Evolutionary conservation across 1,140 invertebrate genomes (phyloP), one percentile per base, ranked within the genome.

Genomic region (Orussus abietinus): DNA sequence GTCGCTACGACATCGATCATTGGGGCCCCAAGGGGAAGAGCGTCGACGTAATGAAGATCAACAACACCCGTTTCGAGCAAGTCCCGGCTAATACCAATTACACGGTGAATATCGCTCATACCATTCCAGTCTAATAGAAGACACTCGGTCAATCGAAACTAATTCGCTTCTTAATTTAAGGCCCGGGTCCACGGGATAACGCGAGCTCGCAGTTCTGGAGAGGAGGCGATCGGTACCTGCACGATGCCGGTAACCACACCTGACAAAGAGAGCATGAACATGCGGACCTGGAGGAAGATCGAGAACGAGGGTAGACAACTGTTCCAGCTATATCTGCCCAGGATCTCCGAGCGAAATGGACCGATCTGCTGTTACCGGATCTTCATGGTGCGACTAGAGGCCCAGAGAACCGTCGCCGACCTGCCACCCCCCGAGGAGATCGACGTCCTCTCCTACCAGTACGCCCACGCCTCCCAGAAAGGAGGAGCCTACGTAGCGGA

Each of bases 321-420:
- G 31, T 82, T 90, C 38, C 83, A 84, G 49, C 59, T 90, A 10
- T 76, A 77, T 47, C 62, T 90, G 29, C 86, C 86, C 0, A 75
- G 84, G 47, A 78, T 92, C 10, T 84, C 85, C 0, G 88, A 92
- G 59, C 72, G 89, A 42, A 92, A 92, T 62, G 90, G 90, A 7
- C 83, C 83, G 4, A 90, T 93, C 50, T 92, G 89, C 66, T 92
- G 89, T 52, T 88, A 88, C 62, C 78, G 87, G 54, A 74, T 92
- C 30, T 86, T 86, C 69, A 69, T 92, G 52, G 80, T 92, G 1
- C 80, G 83, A 45, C 72, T 91, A 41, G 69, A 78, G 39, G 74
- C 76, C 0, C 76, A 83, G 7, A 79, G 81, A 51, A 79, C 76
- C 32, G 70, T 85, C 45, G 76, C 75, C 11, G 80, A 84, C 48